Evolutionary conservation across 2,888 invertebrate genomes (phyloP).

Genomic region (Lycophotia porphyrea): DNA sequence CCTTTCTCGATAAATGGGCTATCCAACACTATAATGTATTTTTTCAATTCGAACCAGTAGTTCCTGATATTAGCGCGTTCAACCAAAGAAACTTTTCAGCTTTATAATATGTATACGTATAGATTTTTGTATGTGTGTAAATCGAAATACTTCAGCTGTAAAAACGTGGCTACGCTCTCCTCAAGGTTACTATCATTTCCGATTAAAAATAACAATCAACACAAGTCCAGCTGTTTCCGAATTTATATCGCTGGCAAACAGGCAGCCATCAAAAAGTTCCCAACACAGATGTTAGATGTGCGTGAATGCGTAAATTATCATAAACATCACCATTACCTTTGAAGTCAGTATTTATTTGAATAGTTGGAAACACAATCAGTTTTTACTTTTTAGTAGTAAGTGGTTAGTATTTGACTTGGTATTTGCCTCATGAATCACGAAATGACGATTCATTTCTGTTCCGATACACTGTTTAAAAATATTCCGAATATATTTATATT

Average conservation of each 20-base stretch:
- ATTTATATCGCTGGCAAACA: conserved; percentile 34
- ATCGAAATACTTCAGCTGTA: neutral
- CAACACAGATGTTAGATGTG: conserved; percentile 41
- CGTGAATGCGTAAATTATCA: conserved; percentile 33
- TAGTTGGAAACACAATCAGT: conserved; percentile 8
- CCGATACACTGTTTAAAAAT: too few species aligned
- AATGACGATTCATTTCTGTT: too few species aligned
- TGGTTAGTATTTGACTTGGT: conserved; percentile 2
- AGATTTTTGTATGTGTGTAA: too few species aligned
- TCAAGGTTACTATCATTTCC: conserved; percentile 36
- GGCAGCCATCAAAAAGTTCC: conserved; percentile 31
- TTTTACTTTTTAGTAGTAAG: neutral
- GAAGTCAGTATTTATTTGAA: conserved; percentile 42
- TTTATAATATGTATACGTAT: too few species aligned
- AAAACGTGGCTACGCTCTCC: neutral
- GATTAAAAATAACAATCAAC: conserved; percentile 17
- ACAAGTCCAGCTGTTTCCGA: conserved; percentile 42
- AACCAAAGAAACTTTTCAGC: too few species aligned
- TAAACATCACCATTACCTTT: conserved; percentile 36
- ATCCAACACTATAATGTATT: too few species aligned
- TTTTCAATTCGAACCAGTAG: too few species aligned
- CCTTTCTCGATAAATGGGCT: too few species aligned
- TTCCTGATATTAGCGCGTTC: too few species aligned
- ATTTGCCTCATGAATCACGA: neutral
- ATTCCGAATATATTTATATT: neutral